phyloP scores from a whole-genome alignment of 2,797 vertebrate species.

The Acomys russatus region DNA sequence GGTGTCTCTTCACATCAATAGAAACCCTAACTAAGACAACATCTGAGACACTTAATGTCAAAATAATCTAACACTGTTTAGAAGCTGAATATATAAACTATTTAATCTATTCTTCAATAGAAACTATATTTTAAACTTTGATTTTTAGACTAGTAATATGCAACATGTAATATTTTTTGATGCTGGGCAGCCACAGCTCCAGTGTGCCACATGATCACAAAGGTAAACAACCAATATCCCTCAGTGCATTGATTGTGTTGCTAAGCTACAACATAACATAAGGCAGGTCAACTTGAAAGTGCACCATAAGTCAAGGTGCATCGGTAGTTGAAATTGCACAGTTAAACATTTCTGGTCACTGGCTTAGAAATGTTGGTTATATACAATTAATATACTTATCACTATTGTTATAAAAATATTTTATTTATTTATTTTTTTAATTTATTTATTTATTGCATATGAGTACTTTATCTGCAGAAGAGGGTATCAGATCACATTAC shows the following conservation, averaged over 20 bases:
- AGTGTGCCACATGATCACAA: neutral
- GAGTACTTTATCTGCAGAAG: too few relatives aligned
- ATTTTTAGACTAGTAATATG: neutral
- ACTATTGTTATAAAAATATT: neutral
- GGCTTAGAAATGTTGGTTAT: neutral
- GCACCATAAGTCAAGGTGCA: neutral
- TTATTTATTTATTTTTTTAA: too few relatives aligned
- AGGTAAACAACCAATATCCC: neutral
- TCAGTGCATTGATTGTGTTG: neutral
- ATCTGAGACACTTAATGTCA: neutral
- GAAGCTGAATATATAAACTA: neutral
- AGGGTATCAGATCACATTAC: too few relatives aligned
- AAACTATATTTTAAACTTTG: neutral
- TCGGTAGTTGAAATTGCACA: constrained; percentile 26
- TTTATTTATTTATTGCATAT: too few relatives aligned
- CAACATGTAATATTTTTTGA: neutral
- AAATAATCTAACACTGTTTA: constrained; percentile 30
- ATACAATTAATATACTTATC: neutral
- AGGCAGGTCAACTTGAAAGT: neutral
- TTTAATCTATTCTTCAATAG: neutral
- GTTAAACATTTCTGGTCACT: constrained; percentile 24
- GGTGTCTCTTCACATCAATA: neutral
- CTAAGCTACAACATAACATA: neutral
- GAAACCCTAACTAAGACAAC: neutral
- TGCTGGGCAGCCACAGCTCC: neutral